Evolutionary conservation across 2,113 vertebrate species (phyloP).

Genomic region (Perca fluviatilis): DNA sequence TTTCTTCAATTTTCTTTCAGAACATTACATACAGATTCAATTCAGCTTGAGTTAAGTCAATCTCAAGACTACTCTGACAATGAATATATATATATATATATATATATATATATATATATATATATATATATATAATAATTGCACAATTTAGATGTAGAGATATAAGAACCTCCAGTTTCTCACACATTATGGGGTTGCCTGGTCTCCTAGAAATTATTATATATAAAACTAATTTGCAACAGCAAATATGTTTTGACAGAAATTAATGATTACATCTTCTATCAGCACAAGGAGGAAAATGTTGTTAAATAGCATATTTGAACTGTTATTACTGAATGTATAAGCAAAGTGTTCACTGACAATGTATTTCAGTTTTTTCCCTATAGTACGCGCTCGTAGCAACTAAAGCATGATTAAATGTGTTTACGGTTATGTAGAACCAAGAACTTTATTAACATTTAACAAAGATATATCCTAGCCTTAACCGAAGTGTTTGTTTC

Average conservation of each 20-base stretch:
- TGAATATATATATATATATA: background rate
- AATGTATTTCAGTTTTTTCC: too few relatives aligned
- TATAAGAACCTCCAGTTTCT: too few relatives aligned
- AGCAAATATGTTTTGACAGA: background rate
- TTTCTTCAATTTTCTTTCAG: slow-evolving; percentile 1
- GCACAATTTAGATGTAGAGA: background rate
- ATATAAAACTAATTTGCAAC: background rate
- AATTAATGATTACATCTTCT: background rate
- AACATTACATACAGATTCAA: slow-evolving; percentile 5
- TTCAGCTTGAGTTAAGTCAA: background rate
- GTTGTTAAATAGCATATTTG: background rate
- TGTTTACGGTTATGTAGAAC: background rate
- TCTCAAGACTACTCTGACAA: too few relatives aligned
- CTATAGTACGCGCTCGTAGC: background rate
- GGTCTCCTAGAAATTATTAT: background rate
- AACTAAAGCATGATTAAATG: background rate
- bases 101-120: too few relatives aligned
- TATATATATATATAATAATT: too few relatives aligned
- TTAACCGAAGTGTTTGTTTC: too few relatives aligned
- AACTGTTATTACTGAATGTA: background rate
- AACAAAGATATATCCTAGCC: too few relatives aligned
- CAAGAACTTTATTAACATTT: too few relatives aligned
- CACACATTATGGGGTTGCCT: too few relatives aligned
- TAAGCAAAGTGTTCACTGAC: background rate
- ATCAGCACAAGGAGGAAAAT: background rate